Evolutionary conservation across 2,113 vertebrate species (phyloP), one percentile per base, ranked within the genome.

Genomic region (Hoplias malabaricus): DNA sequence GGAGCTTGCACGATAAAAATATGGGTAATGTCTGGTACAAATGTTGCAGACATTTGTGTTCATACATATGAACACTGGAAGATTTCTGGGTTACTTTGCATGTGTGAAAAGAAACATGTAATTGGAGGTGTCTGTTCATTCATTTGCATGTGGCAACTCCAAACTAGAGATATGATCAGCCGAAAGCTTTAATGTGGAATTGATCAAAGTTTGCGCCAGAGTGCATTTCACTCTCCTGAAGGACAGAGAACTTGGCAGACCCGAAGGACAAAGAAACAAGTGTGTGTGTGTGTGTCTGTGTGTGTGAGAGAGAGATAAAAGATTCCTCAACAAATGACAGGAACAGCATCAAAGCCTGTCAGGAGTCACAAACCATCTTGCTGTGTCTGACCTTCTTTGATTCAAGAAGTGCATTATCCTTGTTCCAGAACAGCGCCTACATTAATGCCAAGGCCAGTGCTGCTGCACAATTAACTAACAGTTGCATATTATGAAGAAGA

Each of bases 301-400:
- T 16, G 43, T 11, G 48, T 3, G n/a, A n/a, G n/a, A 29, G 23
- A 59, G 19, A 73, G n/a, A 48, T 23, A 8, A 31, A 46, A 46
- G 27, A n/a, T 38, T 48, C 3, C 10, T 43, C 19, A 48, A 48
- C 25, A 69, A 31, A 12, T 29, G 63, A 43, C 23, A 43, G 42
- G 29, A 67, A 27, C 9, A 48, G 42, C 48, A 53, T 53, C 48
- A 53, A 53, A 53, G 48, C 48, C 9, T 21, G 21, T 19, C 48
- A 53, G 8, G 21, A n/a, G 48, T 9, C 7, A 4, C 12, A 27
- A 19, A 38, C n/a, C 27, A n/a, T n/a, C 7, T 29, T 19, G 0
- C 40, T 68, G 65, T 46, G 27, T 31, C 65, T 29, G 65, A 68
- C 40, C 65, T 68, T 68, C 40, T 31, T 31, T 66, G 25, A 48